Percentiles rank a stretch among this genome's conserved stretches.
These are phyloP conservation scores for Drosophila parabipectinata DNA, from an alignment of 1,140 invertebrate genomes.

Conservation along the genomic window DNA sequence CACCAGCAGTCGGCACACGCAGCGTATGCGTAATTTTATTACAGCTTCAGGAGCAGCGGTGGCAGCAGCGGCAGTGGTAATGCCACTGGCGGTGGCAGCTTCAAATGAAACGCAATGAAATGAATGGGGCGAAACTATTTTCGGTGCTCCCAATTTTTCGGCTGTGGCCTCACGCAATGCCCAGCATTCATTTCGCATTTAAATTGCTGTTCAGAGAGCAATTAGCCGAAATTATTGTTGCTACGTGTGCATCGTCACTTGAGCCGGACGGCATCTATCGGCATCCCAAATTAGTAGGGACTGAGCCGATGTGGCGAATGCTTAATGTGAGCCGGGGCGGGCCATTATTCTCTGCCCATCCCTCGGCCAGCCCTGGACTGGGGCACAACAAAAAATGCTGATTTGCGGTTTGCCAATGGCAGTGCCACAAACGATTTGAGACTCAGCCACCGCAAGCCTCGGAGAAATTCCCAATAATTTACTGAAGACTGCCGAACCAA, in stretches of 20 bases:
- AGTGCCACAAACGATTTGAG: conserved; percentile 3
- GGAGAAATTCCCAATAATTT: conserved; percentile 56
- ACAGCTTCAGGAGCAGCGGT: conserved; percentile 46
- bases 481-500: conserved; percentile 17
- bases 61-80: conserved; percentile 38
- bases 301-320: conserved; percentile 54
- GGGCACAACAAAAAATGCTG: conserved; percentile 50
- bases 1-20: conserved; percentile 41
- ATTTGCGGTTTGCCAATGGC: conserved; percentile 70
- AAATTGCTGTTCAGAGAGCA: conserved; percentile 80
- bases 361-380: background rate
- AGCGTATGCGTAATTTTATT: conserved; percentile 80
- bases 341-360: conserved; percentile 57
- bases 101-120: conserved; percentile 43
- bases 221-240: conserved; percentile 82
- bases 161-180: conserved; percentile 29
- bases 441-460: conserved; percentile 14
- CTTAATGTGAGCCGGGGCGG: conserved; percentile 53
- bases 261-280: conserved; percentile 5
- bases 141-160: conserved; percentile 6
- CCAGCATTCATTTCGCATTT: conserved; percentile 80
- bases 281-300: conserved; percentile 37
- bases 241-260: conserved; percentile 80
- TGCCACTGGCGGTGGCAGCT: conserved; percentile 14
- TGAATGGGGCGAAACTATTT: conserved; percentile 63